Base-by-base conservation (phyloP, 2,888 invertebrate genomes). In the Melanotus villosus region DNA sequence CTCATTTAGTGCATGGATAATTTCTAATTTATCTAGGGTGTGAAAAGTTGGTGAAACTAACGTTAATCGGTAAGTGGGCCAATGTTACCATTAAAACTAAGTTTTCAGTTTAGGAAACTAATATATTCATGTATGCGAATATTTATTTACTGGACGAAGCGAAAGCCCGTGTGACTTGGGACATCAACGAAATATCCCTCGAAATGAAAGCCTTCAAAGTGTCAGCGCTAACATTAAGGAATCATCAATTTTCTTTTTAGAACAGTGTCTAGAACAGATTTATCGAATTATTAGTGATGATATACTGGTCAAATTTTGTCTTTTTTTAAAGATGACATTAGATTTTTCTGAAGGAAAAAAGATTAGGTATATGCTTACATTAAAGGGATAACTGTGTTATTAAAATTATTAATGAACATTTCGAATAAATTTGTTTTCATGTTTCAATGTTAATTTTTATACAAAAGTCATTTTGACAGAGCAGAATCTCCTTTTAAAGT, bases 1-100 rank as follows among this genome's bases (percentile, higher is more conserved):
- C 5, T 4, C 18, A 26, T 23, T 21, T 23, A 14, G 66, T 66
- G 66, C 60, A 50, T 32, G 1, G 19, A 6, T n/a, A 36, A 34
- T 45, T 58, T 47, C 26, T 38, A 58, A 23, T n/a, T 47, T 14
- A 10, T 19, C 47, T 50, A 58, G 34, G 12, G 58, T 58, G 65
- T 19, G 26, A 52, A 45, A 54, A 12, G 14, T 54, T 12, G 5
- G 54, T 41, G 63, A 19, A 16, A 21, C 36, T 52, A 63, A 12
- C 12, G 12, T n/a, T 23, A 38, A 47, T 38, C 10, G 9, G n/a
- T 10, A 12, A 63, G 50, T 10, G 1, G 10, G 18, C 62, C 41
- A 38, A 16, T 5, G 26, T 47, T 36, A 14, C 36, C 19, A 56
- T 34, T 19, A 19, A 56, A 18, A 34, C 0, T 2, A 56, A 21